Percentiles rank a stretch among this genome's conserved stretches.
Conservation (phyloP, 1,140 invertebrate species). For the Ips nitidus region DNA sequence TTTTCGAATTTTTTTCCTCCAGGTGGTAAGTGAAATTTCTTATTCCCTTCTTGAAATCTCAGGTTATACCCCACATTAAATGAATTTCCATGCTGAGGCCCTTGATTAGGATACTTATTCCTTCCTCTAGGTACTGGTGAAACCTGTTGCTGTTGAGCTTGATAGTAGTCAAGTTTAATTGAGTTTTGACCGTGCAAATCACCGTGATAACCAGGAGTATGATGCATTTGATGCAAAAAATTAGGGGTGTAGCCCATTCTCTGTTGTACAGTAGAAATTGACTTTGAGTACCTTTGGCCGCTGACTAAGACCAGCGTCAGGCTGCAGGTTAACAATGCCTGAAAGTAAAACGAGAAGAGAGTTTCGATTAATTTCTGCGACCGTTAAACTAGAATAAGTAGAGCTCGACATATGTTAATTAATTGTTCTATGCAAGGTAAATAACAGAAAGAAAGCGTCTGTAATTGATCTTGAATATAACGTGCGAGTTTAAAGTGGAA, state of each 20-base stretch:
- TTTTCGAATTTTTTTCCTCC: constrained; percentile 25
- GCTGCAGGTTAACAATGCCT: constrained; percentile 19
- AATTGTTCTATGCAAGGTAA: constrained; percentile 1
- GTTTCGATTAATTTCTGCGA: background rate
- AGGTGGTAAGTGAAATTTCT: background rate
- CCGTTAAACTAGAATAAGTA: background rate
- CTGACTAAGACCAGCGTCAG: constrained; percentile 3
- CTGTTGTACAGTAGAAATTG: constrained; percentile 2
- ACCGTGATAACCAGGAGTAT: background rate
- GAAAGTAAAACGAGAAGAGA: constrained; percentile 14
- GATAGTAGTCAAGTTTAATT: constrained; percentile 13
- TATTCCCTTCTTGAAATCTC: constrained; percentile 3
- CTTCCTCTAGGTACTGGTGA: background rate
- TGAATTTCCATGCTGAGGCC: background rate
- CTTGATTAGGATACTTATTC: background rate
- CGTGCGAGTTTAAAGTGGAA: background rate
- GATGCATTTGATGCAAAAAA: constrained; percentile 11
- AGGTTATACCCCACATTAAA: constrained; percentile 30
- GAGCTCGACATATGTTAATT: constrained; percentile 8
- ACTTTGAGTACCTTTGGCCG: constrained; percentile 16
- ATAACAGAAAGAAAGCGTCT: constrained; percentile 2
- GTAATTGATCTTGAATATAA: background rate
- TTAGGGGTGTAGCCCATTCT: constrained; percentile 16
- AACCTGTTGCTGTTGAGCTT: background rate
- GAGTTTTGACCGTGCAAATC: constrained; percentile 16